Conservation (phyloP, 2,888 invertebrate species). For the Dryocosmus kuriphilus region DNA sequence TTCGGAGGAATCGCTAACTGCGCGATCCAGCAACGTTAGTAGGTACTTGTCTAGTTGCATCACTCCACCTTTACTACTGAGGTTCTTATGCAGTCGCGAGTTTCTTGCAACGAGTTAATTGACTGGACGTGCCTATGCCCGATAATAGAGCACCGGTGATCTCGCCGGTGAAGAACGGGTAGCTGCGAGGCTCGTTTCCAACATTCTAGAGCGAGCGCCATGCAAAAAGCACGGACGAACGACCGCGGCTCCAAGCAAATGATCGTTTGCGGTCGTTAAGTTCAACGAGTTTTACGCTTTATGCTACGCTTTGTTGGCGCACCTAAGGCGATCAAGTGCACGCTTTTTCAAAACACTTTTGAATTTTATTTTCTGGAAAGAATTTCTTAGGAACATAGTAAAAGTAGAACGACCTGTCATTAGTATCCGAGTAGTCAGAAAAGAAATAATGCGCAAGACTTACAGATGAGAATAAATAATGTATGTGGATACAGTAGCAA, state of each 20-base stretch:
- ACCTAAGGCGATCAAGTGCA: background rate
- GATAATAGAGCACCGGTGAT: background rate
- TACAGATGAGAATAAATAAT: too few relatives aligned
- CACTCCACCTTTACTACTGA: background rate
- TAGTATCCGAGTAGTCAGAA: background rate
- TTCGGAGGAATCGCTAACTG: background rate
- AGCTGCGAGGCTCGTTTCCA: constrained; percentile 7
- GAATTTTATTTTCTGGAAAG: background rate
- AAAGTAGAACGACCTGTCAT: background rate
- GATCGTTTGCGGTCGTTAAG: background rate
- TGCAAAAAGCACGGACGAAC: background rate
- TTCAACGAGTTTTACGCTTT: background rate
- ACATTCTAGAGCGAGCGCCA: constrained; percentile 7
- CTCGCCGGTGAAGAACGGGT: background rate
- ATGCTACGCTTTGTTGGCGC: background rate
- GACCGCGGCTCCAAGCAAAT: background rate
- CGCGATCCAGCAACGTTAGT: background rate
- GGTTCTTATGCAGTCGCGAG: background rate
- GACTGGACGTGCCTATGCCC: background rate
- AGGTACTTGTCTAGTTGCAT: background rate
- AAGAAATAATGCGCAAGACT: too few relatives aligned
- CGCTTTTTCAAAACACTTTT: background rate
- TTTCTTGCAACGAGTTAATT: background rate
- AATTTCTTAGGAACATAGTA: background rate
- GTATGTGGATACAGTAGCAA: too few relatives aligned